These are phyloP conservation scores for Drosophila lutescens DNA, from an alignment of 2,888 invertebrate genomes.

Conservation along the genomic window DNA sequence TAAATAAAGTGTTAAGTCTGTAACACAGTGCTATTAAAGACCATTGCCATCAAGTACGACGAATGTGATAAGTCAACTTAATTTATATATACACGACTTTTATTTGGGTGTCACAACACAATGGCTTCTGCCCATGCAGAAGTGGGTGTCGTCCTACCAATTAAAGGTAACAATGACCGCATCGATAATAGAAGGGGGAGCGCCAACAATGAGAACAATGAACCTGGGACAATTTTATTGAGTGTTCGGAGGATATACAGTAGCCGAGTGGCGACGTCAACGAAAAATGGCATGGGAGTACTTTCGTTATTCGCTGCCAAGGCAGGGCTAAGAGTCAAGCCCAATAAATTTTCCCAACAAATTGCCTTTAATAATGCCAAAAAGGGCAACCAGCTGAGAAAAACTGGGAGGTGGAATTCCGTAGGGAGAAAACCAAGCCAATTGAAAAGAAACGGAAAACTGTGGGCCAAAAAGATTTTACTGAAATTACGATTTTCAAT, in stretches of 20 bases:
- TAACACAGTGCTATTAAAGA: conserved; percentile 17
- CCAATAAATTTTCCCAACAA: conserved; percentile 80
- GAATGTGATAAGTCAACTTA: conserved; percentile 72
- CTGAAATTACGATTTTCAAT: background rate
- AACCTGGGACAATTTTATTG: conserved; percentile 75
- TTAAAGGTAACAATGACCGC: conserved; percentile 76
- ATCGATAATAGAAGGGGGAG: conserved; percentile 2
- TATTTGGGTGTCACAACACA: conserved; percentile 51
- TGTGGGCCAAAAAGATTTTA: background rate
- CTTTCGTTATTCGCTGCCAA: conserved; percentile 36
- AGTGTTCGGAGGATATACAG: conserved; percentile 56
- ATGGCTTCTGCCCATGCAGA: conserved; percentile 19
- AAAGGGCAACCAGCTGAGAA: conserved; percentile 11
- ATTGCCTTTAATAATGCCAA: conserved; percentile 80
- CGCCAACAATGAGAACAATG: conserved; percentile 69
- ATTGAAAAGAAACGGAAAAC: conserved; percentile 57
- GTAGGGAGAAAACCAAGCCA: conserved; percentile 17
- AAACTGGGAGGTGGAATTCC: background rate
- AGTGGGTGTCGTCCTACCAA: conserved; percentile 60
- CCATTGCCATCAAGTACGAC: conserved; percentile 11
- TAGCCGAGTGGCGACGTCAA: background rate
- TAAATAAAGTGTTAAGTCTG: too few species aligned
- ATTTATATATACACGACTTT: conserved; percentile 66
- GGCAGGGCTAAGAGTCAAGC: conserved; percentile 38
- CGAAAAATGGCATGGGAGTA: conserved; percentile 26